Conservation (phyloP, 2,797 vertebrate genomes). For the Pelobates cultripes region DNA sequence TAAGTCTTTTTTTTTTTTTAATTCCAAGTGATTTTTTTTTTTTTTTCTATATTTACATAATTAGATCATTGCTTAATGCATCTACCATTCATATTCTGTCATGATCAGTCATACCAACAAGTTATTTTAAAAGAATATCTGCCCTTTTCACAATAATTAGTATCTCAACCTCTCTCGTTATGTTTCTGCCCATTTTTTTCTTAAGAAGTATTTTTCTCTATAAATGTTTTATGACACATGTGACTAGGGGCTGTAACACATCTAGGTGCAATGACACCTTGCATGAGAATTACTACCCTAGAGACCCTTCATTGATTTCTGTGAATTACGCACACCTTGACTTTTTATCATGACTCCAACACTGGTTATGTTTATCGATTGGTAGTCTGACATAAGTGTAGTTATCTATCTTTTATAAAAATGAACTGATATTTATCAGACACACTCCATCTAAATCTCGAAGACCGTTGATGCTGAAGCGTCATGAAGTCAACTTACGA, state of each 20-base stretch:
- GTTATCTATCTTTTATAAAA: neutral
- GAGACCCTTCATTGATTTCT: constrained; percentile 30
- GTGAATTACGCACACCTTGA: constrained; percentile 38
- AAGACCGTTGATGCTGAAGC: neutral
- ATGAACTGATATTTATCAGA: neutral
- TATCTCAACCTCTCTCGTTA: neutral
- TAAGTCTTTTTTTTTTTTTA: too few species aligned
- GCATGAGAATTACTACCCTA: constrained; percentile 38
- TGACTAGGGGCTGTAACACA: constrained; percentile 12
- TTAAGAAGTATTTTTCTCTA: neutral
- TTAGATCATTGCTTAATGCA: neutral
- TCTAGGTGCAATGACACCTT: constrained; percentile 34
- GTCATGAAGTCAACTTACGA: neutral
- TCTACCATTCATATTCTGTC: neutral
- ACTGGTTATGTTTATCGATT: constrained; percentile 26
- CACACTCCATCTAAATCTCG: neutral
- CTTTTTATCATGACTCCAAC: constrained; percentile 21
- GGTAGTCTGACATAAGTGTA: constrained; percentile 19
- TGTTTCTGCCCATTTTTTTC: neutral
- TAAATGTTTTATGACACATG: constrained; percentile 18
- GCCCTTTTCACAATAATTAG: neutral
- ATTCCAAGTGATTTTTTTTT: neutral
- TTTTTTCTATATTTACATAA: neutral
- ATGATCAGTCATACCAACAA: too few species aligned
- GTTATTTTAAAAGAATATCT: neutral